Evolutionary conservation across 2,797 vertebrate genomes (phyloP).

Genomic region (Notoglanidium macrostoma): DNA sequence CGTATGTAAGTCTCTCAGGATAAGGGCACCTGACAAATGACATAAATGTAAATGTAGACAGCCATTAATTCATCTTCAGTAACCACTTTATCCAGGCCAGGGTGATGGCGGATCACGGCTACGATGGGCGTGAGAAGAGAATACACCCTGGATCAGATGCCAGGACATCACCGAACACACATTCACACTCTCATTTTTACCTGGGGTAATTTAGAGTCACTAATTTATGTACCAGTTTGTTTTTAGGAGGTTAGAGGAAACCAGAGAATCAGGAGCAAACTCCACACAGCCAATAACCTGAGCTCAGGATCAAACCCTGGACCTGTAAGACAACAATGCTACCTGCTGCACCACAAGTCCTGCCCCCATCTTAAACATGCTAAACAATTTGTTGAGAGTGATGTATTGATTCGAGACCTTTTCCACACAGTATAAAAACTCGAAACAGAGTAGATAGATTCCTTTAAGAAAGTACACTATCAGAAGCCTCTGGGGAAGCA

Average conservation of each 20-base stretch:
- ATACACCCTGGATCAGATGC: conserved; percentile 6
- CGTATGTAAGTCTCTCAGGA: no score
- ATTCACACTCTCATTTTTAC: neutral
- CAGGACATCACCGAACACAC: neutral
- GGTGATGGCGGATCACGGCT: neutral
- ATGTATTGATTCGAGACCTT: neutral
- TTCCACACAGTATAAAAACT: neutral
- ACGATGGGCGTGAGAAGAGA: neutral
- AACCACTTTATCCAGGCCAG: neutral
- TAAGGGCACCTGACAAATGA: no score
- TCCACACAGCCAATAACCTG: neutral
- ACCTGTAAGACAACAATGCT: neutral
- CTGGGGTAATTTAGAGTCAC: neutral
- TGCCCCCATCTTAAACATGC: neutral
- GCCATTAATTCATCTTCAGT: neutral
- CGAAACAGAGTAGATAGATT: neutral
- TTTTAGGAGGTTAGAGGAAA: neutral
- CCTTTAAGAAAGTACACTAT: neutral
- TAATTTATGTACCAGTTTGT: neutral
- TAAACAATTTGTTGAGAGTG: neutral
- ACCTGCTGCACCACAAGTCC: neutral
- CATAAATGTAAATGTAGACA: neutral
- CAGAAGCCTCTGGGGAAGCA: neutral
- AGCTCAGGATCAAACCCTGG: neutral
- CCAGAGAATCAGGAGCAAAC: neutral